Conservation (phyloP, 1,140 invertebrate species). For the Manduca sexta region DNA sequence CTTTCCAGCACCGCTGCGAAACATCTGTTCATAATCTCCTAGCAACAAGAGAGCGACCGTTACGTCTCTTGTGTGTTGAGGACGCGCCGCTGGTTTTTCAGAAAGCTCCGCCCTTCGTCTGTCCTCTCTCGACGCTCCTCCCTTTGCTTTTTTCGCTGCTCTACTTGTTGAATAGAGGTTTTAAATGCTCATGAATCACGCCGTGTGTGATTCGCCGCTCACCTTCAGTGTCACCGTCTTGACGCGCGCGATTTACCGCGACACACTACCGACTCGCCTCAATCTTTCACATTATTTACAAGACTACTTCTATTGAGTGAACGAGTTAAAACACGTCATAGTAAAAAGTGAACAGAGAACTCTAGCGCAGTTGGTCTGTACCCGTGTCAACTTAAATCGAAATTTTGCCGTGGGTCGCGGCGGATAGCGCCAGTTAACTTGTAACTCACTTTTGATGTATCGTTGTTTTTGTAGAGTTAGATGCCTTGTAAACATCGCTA, state of each 20-base stretch:
- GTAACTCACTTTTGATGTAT: slow-evolving; percentile 68
- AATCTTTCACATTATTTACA: no score
- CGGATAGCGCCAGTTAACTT: slow-evolving; percentile 55
- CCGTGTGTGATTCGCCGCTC: slow-evolving; percentile 40
- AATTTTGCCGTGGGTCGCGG: slow-evolving; percentile 38
- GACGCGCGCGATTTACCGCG: no score
- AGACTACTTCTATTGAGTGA: slow-evolving; percentile 24
- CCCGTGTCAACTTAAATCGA: slow-evolving; percentile 49
- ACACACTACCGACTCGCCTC: neutral
- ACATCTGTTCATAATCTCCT: slow-evolving; percentile 39
- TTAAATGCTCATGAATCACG: slow-evolving; percentile 41
- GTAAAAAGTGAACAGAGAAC: slow-evolving; percentile 38
- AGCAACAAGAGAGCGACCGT: slow-evolving; percentile 53
- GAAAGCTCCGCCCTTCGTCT: slow-evolving; percentile 55
- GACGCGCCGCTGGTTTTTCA: slow-evolving; percentile 54
- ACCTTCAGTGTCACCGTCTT: slow-evolving; percentile 8
- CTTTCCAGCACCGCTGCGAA: slow-evolving; percentile 23
- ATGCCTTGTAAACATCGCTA: slow-evolving; percentile 49
- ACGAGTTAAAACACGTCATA: slow-evolving; percentile 29
- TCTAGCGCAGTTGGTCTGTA: slow-evolving; percentile 20
- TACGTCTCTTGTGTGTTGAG: slow-evolving; percentile 33
- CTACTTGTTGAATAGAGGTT: slow-evolving; percentile 47
- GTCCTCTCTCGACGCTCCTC: slow-evolving; percentile 55
- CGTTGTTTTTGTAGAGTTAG: slow-evolving; percentile 60
- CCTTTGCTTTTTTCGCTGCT: slow-evolving; percentile 50